These are phyloP conservation scores for Lithophane ornitopus DNA, from an alignment of 2,888 invertebrate genomes.

Conservation along the genomic window DNA sequence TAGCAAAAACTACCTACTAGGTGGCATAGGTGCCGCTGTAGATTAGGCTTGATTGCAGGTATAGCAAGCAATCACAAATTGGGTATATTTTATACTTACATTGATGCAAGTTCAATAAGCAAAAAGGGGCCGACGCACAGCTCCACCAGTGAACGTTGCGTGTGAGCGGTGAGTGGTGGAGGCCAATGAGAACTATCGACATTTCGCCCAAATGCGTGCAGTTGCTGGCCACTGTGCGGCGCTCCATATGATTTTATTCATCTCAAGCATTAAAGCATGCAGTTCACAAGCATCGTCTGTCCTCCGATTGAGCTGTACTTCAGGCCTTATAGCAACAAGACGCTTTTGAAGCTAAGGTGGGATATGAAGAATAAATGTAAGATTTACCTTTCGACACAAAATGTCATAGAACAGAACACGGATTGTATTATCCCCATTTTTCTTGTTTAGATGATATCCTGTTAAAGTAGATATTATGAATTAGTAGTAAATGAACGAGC, in stretches of 20 bases:
- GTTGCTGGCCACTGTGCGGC: background rate
- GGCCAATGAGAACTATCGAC: no score
- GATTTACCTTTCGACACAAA: conserved; percentile 84
- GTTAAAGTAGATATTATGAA: conserved; percentile 7
- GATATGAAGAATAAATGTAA: background rate
- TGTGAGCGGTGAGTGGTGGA: background rate
- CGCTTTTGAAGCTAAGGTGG: background rate
- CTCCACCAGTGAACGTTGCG: background rate
- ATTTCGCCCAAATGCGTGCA: background rate
- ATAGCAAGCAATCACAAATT: background rate
- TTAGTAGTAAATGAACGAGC: background rate
- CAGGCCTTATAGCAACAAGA: background rate
- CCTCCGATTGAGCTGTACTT: background rate
- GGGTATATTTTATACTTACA: background rate
- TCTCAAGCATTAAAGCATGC: background rate
- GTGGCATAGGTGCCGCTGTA: background rate
- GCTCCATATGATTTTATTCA: background rate
- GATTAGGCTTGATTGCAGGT: background rate
- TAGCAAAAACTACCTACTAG: background rate
- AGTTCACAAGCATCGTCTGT: background rate
- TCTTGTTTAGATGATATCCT: conserved; percentile 48
- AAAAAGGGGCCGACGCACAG: background rate
- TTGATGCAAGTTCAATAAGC: background rate
- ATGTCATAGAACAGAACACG: conserved; percentile 81
- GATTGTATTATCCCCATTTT: conserved; percentile 85